phyloP scores from a whole-genome alignment of 2,888 invertebrate species.

The Hyposoter dolosus region DNA sequence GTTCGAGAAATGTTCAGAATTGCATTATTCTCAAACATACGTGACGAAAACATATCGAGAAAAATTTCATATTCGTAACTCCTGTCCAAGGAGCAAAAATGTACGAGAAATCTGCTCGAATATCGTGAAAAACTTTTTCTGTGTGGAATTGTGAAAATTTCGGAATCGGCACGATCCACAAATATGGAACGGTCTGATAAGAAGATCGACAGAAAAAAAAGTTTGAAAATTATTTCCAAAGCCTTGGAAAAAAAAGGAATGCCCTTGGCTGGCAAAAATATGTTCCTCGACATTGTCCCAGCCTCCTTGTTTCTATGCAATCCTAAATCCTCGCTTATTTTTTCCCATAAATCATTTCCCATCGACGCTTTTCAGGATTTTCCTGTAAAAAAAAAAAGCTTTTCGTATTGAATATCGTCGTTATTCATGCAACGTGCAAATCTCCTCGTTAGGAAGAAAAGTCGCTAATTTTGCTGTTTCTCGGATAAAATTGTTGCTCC shows the following conservation, averaged over 20 bases:
- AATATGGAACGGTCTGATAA: not conserved
- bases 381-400: not conserved
- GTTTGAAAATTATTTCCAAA: not conserved
- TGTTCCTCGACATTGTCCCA: not conserved
- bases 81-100: not conserved
- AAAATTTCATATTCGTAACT: not conserved
- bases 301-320: not conserved
- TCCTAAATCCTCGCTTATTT: not conserved
- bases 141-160: not conserved
- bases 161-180: not conserved
- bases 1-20: not conserved
- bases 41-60: not conserved
- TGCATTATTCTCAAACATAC: not conserved
- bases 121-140: not conserved
- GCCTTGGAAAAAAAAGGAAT: not conserved
- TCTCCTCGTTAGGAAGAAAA: not conserved
- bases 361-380: not conserved
- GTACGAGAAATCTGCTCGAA: not conserved
- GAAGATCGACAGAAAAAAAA: not conserved
- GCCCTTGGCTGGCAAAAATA: not conserved
- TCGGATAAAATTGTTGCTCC: not conserved
- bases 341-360: not conserved
- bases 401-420: not conserved
- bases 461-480: not conserved
- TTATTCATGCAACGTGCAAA: conserved; percentile 8